These are phyloP conservation scores for Masticophis lateralis DNA, from an alignment of 2,797 vertebrate species.

Conservation along the genomic window DNA sequence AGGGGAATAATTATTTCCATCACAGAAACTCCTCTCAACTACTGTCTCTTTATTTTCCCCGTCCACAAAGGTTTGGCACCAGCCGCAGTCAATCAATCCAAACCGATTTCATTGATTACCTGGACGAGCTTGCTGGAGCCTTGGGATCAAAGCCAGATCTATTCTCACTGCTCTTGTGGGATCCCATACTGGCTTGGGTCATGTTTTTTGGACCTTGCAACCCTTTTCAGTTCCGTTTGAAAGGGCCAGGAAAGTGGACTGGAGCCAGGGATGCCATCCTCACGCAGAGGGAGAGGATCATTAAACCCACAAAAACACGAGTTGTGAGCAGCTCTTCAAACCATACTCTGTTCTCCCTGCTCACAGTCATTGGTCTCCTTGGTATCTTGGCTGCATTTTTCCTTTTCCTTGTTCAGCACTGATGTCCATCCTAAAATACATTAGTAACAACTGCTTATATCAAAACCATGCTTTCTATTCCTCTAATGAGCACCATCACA, in stretches of 20 bases:
- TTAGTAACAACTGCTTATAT: neutral
- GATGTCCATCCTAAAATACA: neutral
- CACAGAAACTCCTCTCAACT: neutral
- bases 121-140: conserved; percentile 78
- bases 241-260: conserved; percentile 77
- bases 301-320: conserved; percentile 74
- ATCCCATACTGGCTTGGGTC: conserved; percentile 71
- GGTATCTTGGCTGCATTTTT: conserved; percentile 11
- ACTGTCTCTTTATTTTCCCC: neutral
- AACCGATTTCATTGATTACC: conserved; percentile 73
- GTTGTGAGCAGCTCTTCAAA: conserved; percentile 24
- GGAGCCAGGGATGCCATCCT: conserved; percentile 79
- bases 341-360: conserved; percentile 40
- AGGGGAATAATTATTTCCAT: neutral
- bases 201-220: conserved; percentile 74
- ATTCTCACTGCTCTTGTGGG: conserved; percentile 68
- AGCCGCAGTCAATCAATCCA: conserved; percentile 69
- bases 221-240: conserved; percentile 80
- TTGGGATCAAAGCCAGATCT: conserved; percentile 72
- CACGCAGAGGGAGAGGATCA: conserved; percentile 76
- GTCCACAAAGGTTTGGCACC: conserved; percentile 58
- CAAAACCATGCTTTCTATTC: neutral
- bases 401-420: neutral
- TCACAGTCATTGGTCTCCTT: conserved; percentile 49
- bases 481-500: neutral